Evolutionary conservation across 2,888 invertebrate species (phyloP), one percentile per base, ranked within the genome.

Genomic region (Lasioglossum leucozonium): DNA sequence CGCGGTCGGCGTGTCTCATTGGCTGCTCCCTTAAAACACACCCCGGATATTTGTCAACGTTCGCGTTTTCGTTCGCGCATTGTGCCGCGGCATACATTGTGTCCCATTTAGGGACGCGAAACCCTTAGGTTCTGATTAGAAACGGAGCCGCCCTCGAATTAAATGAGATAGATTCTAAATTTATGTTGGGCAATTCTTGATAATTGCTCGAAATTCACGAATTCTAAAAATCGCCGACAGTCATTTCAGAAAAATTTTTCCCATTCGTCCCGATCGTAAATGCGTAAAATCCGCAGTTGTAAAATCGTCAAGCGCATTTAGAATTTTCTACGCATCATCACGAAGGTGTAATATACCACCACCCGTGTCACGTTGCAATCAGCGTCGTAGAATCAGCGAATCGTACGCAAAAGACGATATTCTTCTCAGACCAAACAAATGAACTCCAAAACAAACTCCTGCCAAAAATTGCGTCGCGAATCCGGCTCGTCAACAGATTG

Each of bases 81-180:
- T 81, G 77, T n/a, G n/a, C n/a, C 79, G 58, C 67, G 37, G 26
- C 37, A n/a, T 65, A 65, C 77, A 88, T 89, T 89, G 89, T 85
- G 30, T 73, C 55, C 34, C 16, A 10, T 65, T 65, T 34, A 8
- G 34, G 18, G 13, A 10, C 65, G 8, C 65, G 18, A 65, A 65
- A 18, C 65, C 8, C 34, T 30, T 2, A 18, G 65, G 18, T 22
- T 34, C 18, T 30, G 65, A 65, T 65, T 65, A 34, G 34, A 34
- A 65, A 65, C 16, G 30, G 16, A 18, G 2, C 6, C 30, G 16
- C 1, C 30, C 62, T 62, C 2, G 30, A 62, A 62, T 62, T 18
- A 16, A 30, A 30, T 6, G 30, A 13, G 2, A 0, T 65, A 10
- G 18, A 10, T 65, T 65, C 65, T 13, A 13, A 26, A 26, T 26